Evolutionary conservation across 2,797 vertebrate genomes (phyloP).

Genomic region (Takifugu ocellatus): DNA sequence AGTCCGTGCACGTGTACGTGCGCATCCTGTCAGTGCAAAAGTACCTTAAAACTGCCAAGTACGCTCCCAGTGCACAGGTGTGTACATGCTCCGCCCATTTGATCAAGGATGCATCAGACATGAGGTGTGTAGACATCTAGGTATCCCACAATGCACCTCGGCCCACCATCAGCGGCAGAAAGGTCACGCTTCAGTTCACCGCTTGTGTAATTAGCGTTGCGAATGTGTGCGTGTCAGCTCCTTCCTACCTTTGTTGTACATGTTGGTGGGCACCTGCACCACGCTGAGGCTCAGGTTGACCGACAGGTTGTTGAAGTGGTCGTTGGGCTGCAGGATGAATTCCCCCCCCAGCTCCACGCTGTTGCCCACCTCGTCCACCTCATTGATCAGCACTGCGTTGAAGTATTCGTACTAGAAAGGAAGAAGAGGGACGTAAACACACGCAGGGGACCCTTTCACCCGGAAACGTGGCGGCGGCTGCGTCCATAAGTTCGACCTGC

Average conservation of each 20-base stretch:
- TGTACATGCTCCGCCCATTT: too few relatives aligned
- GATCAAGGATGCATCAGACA: too few relatives aligned
- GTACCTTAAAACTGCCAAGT: too few relatives aligned
- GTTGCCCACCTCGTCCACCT: slow-evolving; percentile 89
- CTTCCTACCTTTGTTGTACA: slow-evolving; percentile 91
- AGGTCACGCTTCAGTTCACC: too few relatives aligned
- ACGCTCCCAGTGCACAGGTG: too few relatives aligned
- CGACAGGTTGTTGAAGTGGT: slow-evolving; percentile 97
- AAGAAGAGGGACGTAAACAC: neutral
- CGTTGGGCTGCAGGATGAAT: slow-evolving; percentile 93
- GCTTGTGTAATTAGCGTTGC: too few relatives aligned
- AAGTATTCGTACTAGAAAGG: slow-evolving; percentile 92
- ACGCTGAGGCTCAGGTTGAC: slow-evolving; percentile 97
- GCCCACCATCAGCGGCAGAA: too few relatives aligned
- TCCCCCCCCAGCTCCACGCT: slow-evolving; percentile 92
- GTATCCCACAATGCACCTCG: too few relatives aligned
- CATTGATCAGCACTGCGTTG: slow-evolving; percentile 97
- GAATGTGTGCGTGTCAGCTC: too few relatives aligned
- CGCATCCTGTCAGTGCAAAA: too few relatives aligned
- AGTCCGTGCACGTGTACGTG: too few relatives aligned
- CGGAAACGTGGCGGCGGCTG: slow-evolving; percentile 2
- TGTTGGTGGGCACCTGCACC: slow-evolving; percentile 98
- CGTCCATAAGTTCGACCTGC: slow-evolving; percentile 9
- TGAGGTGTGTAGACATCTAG: too few relatives aligned
- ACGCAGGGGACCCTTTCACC: slow-evolving; percentile 3